Evolutionary conservation across 2,113 vertebrate genomes (phyloP), one percentile per base, ranked within the genome.

Genomic region (Corapipo altera): DNA sequence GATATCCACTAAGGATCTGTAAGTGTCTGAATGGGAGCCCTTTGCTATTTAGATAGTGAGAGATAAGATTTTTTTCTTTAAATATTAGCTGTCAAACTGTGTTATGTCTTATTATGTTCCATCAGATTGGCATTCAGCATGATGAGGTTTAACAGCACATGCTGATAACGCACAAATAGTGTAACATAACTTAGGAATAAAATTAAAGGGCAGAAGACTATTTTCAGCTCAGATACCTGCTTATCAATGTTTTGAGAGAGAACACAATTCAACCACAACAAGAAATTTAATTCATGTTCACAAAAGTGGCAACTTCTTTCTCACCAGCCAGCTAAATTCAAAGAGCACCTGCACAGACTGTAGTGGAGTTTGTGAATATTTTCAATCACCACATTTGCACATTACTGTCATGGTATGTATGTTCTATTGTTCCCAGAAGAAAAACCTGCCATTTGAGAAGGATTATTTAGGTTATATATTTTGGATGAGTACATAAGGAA

Each of bases 51-150:
- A 91, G 48, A 88, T 88, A 86, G 69, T 1, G 7, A 92, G 46
- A 91, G 95, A 97, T 95, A 97, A 95, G 79, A 59, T 91, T 91
- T 85, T 85, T 81, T 94, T 96, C 84, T 95, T 72, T 87, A 96
- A 95, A 95, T 94, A 96, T 92, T 87, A 62, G 84, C 61, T 94
- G 93, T 91, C 90, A 78, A 83, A 83, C 86, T 96, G 77, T 88
- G 85, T 94, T 94, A 95, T 79, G 82, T 93, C 89, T 82, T 74
- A 95, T 94, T 92, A 95, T 41, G 80, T 87, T 92, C 46, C 83
- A 94, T 89, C 85, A 95, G 79, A 89, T 91, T 95, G 71, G 84
- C 95, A 95, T 95, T 96, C 89, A 89, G 85, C 67, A 95, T 86
- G 64, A 80, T 92, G 74, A 95, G 89, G 76, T 75, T 89, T 95